Evolutionary conservation across 2,113 vertebrate genomes (phyloP), one percentile per base, ranked within the genome.

Genomic region (Ammodytes dubius): DNA sequence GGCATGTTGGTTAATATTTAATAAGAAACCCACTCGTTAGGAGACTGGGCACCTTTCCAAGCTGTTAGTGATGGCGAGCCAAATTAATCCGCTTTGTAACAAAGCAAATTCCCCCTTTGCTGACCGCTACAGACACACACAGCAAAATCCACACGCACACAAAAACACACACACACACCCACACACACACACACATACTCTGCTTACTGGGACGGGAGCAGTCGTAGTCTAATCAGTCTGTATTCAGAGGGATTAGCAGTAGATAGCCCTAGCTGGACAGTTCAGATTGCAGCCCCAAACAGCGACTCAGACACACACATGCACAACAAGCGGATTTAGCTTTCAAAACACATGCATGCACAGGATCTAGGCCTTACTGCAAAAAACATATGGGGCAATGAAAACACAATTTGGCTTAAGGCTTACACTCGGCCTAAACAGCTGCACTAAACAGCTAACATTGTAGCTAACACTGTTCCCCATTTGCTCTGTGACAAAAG

Each of bases 81-180:
- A 91, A 93, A 93, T 91, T 92, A 95, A 95, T 95, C 92, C 82
- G 86, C 92, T 94, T 94, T 90, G 91, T 92, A 91, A 93, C 89
- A 94, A 92, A 92, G 92, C 89, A 94, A 93, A 94, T 91, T 94
- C 91, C 92, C 83, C 79, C 79, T 88, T 81, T 94, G 92, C 94
- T 94, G 93, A 94, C 91, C 78, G 70, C 58, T 75, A 82, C 84
- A 90, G 54, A 88, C 79, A 89, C 79, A 78, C 85, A 86, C 65
- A 52, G 37, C 58, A 42, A 67, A 47, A 77, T 64, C 15, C 2
- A 80, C 35, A 54, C 57, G 56, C 46, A 53, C 52, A 76, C 65
- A n/a, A 50, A 27, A 35, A 49, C 49, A 72, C 76, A 27, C 39
- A 17, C 61, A 70, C 57, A 70, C 74, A 52, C 50, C 35, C 59